phyloP scores from a whole-genome alignment of 1,140 invertebrate genomes.

The Lamellibrachia luymesi region DNA sequence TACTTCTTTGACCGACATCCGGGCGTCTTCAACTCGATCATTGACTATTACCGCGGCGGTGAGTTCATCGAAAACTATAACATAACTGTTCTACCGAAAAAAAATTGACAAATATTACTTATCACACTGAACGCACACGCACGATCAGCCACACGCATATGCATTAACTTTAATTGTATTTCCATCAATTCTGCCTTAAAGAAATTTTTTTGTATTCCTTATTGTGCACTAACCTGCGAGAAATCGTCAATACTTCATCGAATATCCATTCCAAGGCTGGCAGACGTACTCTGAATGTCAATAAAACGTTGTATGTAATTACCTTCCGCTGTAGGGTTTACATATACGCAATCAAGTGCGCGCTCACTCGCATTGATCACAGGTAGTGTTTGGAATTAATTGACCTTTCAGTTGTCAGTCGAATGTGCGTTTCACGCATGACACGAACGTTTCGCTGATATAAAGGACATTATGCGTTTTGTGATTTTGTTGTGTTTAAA shows the following conservation, averaged over 20 bases:
- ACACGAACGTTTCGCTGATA: neutral
- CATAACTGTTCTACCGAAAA: too few species aligned
- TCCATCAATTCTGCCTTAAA: neutral
- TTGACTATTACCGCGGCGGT: constrained; percentile 27
- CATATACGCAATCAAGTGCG: neutral
- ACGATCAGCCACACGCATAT: too few species aligned
- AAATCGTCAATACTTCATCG: neutral
- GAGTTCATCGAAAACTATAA: neutral
- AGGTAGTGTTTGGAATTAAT: neutral
- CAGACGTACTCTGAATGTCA: neutral
- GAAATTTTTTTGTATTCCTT: neutral
- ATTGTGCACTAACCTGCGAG: neutral
- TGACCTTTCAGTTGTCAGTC: neutral
- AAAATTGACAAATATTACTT: too few species aligned
- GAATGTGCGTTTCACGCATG: neutral
- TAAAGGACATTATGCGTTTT: neutral
- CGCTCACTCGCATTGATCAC: neutral
- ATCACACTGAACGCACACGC: too few species aligned
- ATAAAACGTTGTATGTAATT: neutral
- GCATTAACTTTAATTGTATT: neutral
- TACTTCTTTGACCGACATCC: constrained; percentile 56
- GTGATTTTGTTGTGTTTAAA: neutral
- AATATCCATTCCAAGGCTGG: neutral
- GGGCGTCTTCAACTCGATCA: constrained; percentile 53
- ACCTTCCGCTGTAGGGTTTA: neutral